A percentile compares a stretch with the other conserved stretches of the same genome.
These are phyloP conservation scores for Pseudobourletiella spinata DNA, from an alignment of 1,140 invertebrate species.

Conservation along the genomic window DNA sequence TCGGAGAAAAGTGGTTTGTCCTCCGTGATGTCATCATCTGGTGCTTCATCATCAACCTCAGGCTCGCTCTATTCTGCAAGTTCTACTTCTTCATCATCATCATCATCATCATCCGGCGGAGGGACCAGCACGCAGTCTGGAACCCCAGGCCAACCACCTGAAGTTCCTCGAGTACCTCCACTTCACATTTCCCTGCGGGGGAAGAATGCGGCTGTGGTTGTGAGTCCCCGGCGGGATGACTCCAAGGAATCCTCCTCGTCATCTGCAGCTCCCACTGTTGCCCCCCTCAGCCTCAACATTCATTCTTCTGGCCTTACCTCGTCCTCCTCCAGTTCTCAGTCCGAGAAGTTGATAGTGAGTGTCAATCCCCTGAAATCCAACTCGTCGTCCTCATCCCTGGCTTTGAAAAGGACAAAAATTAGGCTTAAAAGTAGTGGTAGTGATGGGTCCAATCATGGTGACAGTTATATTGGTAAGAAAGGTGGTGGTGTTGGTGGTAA, in stretches of 20 bases:
- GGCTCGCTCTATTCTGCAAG: background rate
- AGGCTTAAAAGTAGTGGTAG: slow-evolving; percentile 25
- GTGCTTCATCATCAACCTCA: background rate
- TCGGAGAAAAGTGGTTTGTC: slow-evolving; percentile 43
- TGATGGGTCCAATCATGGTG: slow-evolving; percentile 7
- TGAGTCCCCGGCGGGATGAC: slow-evolving; percentile 63
- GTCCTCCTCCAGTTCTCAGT: background rate
- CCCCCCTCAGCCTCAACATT: background rate
- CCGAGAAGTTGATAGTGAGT: background rate
- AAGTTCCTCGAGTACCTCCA: slow-evolving; percentile 73
- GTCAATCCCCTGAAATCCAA: background rate
- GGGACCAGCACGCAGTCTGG: background rate
- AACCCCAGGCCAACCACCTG: slow-evolving; percentile 40
- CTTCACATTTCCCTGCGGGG: slow-evolving; percentile 79
- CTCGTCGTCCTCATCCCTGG: background rate
- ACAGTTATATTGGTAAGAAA: slow-evolving; percentile 10
- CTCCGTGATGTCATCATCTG: background rate
- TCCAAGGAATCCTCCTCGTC: background rate
- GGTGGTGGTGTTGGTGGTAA: slow-evolving; percentile 3
- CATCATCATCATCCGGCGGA: background rate
- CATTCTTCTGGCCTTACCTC: background rate
- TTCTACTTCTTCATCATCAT: slow-evolving; percentile 6
- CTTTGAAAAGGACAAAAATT: slow-evolving; percentile 14
- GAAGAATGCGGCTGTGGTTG: slow-evolving; percentile 76
- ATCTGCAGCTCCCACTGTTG: background rate